phyloP scores from a whole-genome alignment of 2,888 invertebrate species.

The Polietes domitor region DNA sequence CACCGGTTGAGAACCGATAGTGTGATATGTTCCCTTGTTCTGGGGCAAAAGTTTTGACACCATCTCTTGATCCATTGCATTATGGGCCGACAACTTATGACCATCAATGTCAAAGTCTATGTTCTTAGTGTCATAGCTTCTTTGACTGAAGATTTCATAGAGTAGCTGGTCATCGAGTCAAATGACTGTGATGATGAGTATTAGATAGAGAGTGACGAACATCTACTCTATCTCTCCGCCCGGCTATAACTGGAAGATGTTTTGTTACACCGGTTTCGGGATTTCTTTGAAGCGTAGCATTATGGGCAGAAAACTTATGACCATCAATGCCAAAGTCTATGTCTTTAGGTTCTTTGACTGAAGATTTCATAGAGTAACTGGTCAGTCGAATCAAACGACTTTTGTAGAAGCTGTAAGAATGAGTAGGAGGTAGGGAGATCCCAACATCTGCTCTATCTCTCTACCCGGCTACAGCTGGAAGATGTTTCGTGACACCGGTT shows the following conservation, averaged over 20 bases:
- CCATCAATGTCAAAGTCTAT: conserved; percentile 77
- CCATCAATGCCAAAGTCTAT: conserved; percentile 77
- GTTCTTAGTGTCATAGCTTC: conserved; percentile 72
- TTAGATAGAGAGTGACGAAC: no score
- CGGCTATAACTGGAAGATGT: conserved; percentile 37
- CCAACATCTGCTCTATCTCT: no score
- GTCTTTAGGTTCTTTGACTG: conserved; percentile 72
- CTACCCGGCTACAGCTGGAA: conserved; percentile 49
- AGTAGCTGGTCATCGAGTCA: no score
- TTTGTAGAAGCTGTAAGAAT: no score
- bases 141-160: conserved; percentile 76
- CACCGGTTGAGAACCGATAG: conserved; percentile 78
- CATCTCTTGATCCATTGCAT: conserved; percentile 40
- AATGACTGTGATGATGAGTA: no score
- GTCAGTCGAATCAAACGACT: no score
- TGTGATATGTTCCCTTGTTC: conserved; percentile 73
- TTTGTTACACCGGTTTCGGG: no score
- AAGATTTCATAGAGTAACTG: conserved; percentile 76
- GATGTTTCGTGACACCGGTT: no score
- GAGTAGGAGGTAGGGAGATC: no score
- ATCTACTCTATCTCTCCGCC: conserved; percentile 71
- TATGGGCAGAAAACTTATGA: conserved; percentile 70
- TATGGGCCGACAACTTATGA: conserved; percentile 70
- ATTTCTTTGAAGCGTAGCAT: conserved; percentile 51
- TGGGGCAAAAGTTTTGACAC: conserved; percentile 70